These are phyloP conservation scores for Oceanodroma leucorhoa DNA, from an alignment of 2,797 vertebrate species.

Conservation along the genomic window DNA sequence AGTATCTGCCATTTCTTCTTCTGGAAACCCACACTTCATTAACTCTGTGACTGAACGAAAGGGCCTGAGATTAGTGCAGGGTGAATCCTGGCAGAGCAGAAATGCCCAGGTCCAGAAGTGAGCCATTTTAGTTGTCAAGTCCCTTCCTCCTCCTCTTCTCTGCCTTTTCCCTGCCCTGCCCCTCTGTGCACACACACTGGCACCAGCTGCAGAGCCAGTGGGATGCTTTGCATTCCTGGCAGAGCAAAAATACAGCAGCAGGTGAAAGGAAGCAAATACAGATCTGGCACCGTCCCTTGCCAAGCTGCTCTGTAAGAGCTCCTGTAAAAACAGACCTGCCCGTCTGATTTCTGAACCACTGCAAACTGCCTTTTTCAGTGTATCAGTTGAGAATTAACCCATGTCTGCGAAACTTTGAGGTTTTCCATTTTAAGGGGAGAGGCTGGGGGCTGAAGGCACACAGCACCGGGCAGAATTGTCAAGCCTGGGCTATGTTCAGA, in stretches of 20 bases:
- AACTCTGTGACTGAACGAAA: neutral
- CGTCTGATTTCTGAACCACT: conserved; percentile 14
- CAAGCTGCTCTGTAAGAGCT: conserved; percentile 29
- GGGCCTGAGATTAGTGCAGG: neutral
- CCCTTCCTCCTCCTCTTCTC: neutral
- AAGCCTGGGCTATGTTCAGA: neutral
- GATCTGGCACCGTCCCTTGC: conserved; percentile 1
- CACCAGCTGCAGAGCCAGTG: conserved; percentile 49
- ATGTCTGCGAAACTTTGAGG: neutral
- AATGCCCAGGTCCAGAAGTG: neutral
- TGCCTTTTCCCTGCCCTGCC: neutral
- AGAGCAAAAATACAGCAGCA: conserved; percentile 42
- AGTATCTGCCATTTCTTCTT: neutral
- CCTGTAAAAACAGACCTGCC: conserved; percentile 37
- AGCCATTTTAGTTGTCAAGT: neutral
- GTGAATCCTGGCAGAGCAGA: neutral
- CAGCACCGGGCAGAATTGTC: neutral
- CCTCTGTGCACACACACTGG: neutral
- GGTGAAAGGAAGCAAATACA: conserved; percentile 57
- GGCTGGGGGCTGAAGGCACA: neutral
- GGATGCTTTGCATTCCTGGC: conserved; percentile 49
- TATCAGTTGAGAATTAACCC: neutral
- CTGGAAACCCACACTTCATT: neutral
- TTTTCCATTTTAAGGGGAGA: neutral
- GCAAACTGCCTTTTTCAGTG: neutral